Evolutionary conservation across 64 coral and sea anemone genomes (phyloP).

Genomic region (Dendronephthya gigantea): DNA sequence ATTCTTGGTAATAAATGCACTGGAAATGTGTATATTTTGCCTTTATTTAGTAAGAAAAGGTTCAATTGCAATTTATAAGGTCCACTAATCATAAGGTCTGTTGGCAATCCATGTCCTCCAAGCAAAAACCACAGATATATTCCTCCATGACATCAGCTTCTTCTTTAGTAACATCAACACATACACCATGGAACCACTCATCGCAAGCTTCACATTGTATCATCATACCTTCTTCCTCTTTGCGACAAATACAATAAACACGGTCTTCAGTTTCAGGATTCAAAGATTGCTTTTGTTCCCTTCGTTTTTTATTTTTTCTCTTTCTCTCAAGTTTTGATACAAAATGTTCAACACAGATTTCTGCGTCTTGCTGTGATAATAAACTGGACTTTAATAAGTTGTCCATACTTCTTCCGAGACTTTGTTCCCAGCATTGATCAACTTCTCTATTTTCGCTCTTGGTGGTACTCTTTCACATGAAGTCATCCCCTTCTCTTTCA

Average conservation of each 20-base stretch:
- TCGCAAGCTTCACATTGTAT: conserved; percentile 6
- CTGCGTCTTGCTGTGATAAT: conserved; percentile 16
- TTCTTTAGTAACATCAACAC: background rate
- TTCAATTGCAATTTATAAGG: too few relatives aligned
- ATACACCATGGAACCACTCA: conserved; percentile 44
- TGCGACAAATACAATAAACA: conserved; percentile 40
- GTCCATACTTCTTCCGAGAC: conserved; percentile 18
- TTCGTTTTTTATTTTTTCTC: conserved; percentile 6
- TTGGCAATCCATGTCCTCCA: background rate
- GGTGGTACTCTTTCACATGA: conserved; percentile 34
- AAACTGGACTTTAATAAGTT: conserved; percentile 18
- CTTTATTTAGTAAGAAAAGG: too few relatives aligned
- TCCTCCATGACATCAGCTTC: background rate
- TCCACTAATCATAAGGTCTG: too few relatives aligned
- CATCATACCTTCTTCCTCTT: conserved; percentile 29
- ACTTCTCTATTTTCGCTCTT: conserved; percentile 4
- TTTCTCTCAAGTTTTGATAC: background rate
- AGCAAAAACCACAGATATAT: background rate
- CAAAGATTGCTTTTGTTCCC: background rate
- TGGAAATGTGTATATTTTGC: too few relatives aligned
- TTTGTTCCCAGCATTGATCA: background rate
- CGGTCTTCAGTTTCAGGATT: background rate
- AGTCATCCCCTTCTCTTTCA: conserved; percentile 13
- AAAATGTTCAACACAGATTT: conserved; percentile 6
- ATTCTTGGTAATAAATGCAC: too few relatives aligned